Percentiles rank a stretch among this genome's conserved stretches.
These are phyloP conservation scores for Eumaeus atala DNA, from an alignment of 1,140 invertebrate species.

Conservation along the genomic window DNA sequence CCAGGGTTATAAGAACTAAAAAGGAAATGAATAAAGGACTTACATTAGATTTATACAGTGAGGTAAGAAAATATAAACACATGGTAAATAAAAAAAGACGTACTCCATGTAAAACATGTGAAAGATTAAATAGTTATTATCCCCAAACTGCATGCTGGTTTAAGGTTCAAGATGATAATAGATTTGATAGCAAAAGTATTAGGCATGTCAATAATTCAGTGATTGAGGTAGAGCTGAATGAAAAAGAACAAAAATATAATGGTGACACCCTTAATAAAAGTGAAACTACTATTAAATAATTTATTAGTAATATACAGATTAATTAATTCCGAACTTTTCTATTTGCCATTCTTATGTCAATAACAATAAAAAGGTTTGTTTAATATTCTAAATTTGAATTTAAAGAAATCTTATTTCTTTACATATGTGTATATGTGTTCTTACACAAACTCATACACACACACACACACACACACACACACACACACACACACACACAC, in stretches of 20 bases:
- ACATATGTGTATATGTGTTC: no score
- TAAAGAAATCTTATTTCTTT: no score
- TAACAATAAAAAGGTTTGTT: no score
- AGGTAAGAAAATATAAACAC: constrained; percentile 7
- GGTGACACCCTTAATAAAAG: constrained; percentile 22
- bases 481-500: no score
- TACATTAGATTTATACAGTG: constrained; percentile 15
- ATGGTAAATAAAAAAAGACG: constrained; percentile 8
- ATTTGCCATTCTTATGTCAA: no score
- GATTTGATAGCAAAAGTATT: constrained; percentile 2
- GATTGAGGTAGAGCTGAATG: constrained; percentile 24
- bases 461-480: no score
- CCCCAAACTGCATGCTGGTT: constrained; percentile 18
- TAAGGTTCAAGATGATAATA: constrained; percentile 15
- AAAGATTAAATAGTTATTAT: constrained; percentile 14
- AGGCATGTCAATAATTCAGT: constrained; percentile 26
- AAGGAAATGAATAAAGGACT: constrained; percentile 12
- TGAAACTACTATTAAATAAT: constrained; percentile 22
- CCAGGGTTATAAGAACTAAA: constrained; percentile 13
- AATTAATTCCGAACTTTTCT: no score
- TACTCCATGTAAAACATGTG: constrained; percentile 16
- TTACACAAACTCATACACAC: no score
- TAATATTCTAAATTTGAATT: no score
- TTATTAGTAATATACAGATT: constrained; percentile 16
- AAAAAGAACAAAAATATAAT: constrained; percentile 24